Percentiles rank a stretch among this genome's conserved stretches.
These are phyloP conservation scores for Nemotelus pantherinus DNA, from an alignment of 2,888 invertebrate species.

Conservation along the genomic window DNA sequence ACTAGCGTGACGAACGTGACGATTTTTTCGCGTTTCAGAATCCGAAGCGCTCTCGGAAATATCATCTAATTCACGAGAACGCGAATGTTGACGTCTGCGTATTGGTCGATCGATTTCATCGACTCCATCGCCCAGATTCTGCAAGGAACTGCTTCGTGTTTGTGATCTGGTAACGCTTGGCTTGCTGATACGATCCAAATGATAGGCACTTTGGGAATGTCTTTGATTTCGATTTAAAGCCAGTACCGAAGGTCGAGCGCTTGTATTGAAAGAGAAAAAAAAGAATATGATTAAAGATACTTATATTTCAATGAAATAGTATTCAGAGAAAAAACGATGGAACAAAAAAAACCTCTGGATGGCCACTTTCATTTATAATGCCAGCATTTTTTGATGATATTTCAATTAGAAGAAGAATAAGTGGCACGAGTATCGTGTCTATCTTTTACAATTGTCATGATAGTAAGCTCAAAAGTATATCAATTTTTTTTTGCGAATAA, in stretches of 20 bases:
- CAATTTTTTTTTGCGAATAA: no score
- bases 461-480: no score
- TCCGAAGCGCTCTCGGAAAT: conserved; percentile 65
- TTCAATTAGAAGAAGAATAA: no score
- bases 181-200: conserved; percentile 59
- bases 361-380: no score
- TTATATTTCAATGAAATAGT: no score
- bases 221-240: conserved; percentile 58
- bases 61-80: conserved; percentile 66
- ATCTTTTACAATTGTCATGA: no score
- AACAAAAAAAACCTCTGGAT: no score
- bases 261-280: background rate
- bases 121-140: conserved; percentile 60
- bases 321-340: no score
- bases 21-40: conserved; percentile 57
- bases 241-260: conserved; percentile 50
- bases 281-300: background rate
- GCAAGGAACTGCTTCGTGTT: conserved; percentile 61
- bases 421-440: no score
- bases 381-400: no score
- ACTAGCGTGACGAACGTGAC: conserved; percentile 55
- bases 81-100: conserved; percentile 60
- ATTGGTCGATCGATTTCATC: conserved; percentile 60
- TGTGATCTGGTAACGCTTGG: conserved; percentile 54
- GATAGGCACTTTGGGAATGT: conserved; percentile 63